These are phyloP conservation scores for Patella depressa DNA, from an alignment of 2,888 invertebrate species.

Conservation along the genomic window DNA sequence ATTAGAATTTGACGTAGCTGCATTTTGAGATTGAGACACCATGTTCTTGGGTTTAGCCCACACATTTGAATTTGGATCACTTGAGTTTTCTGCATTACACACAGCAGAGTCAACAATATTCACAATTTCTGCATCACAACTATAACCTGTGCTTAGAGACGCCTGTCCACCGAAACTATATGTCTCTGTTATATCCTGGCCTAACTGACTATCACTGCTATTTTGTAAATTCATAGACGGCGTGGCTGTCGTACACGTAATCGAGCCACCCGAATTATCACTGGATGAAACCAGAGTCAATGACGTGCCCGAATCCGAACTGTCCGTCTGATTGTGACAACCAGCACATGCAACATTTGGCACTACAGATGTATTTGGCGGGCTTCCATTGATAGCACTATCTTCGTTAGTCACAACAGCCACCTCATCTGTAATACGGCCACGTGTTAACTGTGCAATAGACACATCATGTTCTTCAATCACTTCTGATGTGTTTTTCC, in stretches of 20 bases:
- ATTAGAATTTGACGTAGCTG: neutral
- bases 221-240: constrained; percentile 13
- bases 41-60: constrained; percentile 11
- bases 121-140: constrained; percentile 12
- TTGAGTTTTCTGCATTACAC: constrained; percentile 12
- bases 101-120: constrained; percentile 17
- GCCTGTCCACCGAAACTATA: constrained; percentile 8
- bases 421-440: constrained; percentile 3
- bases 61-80: constrained; percentile 15
- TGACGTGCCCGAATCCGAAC: constrained; percentile 38
- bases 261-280: constrained; percentile 57
- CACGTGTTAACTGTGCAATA: neutral
- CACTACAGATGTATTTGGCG: constrained; percentile 40
- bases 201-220: constrained; percentile 21
- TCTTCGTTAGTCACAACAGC: constrained; percentile 10
- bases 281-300: constrained; percentile 52
- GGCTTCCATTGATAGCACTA: constrained; percentile 32
- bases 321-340: constrained; percentile 30
- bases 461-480: constrained; percentile 14
- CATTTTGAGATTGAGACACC: neutral
- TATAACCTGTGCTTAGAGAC: constrained; percentile 17
- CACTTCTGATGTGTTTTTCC: constrained; percentile 22
- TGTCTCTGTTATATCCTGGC: constrained; percentile 15
- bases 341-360: constrained; percentile 1
- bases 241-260: constrained; percentile 24